A percentile compares a stretch with the other conserved stretches of the same genome.
Conservation (phyloP, 2,888 invertebrate genomes). For the Ormyrus labotus region DNA sequence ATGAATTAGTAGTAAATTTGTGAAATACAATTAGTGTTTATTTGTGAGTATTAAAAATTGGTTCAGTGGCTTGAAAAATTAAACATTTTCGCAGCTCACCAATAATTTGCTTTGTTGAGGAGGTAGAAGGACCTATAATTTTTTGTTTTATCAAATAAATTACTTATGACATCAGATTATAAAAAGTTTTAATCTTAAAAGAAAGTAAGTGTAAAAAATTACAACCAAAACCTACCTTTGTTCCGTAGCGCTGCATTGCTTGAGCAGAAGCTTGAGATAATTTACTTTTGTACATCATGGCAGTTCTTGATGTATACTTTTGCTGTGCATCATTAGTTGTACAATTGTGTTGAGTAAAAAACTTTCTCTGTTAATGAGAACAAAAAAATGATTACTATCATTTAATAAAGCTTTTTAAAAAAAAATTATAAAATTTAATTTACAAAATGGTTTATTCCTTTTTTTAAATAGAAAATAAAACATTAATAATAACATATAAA, state of each 20-base stretch:
- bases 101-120: conserved; percentile 65
- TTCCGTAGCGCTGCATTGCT: conserved; percentile 92
- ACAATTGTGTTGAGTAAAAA: conserved; percentile 96
- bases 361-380: conserved; percentile 83
- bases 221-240: conserved; percentile 81
- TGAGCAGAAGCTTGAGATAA: conserved; percentile 87
- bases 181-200: conserved; percentile 1
- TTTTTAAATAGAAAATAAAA: not conserved
- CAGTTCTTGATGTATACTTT: conserved; percentile 97
- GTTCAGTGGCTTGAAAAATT: conserved; percentile 59
- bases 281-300: conserved; percentile 95
- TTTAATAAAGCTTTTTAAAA: not conserved
- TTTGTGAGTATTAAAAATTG: conserved; percentile 32
- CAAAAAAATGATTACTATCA: conserved; percentile 5
- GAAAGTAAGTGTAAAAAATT: conserved; percentile 20
- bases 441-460: not conserved
- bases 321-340: conserved; percentile 94
- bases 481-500: not conserved
- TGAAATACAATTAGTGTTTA: conserved; percentile 38
- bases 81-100: conserved; percentile 69
- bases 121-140: conserved; percentile 72
- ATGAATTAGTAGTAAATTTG: conserved; percentile 8
- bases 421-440: conserved; percentile 12
- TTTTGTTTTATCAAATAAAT: conserved; percentile 54
- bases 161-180: conserved; percentile 23